A percentile compares a stretch with the other conserved stretches of the same genome.
These are phyloP conservation scores for Drosophila ogumai DNA, from an alignment of 1,140 invertebrate species.

Conservation along the genomic window DNA sequence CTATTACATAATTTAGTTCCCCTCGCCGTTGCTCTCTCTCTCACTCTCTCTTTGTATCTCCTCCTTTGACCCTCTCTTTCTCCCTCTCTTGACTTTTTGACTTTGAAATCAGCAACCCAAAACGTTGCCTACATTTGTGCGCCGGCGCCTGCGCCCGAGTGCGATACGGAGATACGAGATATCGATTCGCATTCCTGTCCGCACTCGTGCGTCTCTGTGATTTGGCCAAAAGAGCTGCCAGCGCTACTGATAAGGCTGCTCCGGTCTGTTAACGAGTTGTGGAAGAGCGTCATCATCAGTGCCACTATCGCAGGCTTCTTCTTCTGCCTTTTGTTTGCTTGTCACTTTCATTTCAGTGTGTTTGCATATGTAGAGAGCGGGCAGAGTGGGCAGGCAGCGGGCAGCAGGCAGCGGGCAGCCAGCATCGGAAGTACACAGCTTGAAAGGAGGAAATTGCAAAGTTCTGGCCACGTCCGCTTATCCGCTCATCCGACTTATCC, in stretches of 20 bases:
- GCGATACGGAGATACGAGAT: conserved; percentile 23
- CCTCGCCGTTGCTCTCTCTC: conserved; percentile 2
- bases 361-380: conserved; percentile 33
- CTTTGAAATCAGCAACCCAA: conserved; percentile 69
- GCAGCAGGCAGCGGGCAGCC: conserved; percentile 1
- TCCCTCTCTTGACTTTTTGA: conserved; percentile 76
- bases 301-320: conserved; percentile 10
- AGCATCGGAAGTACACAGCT: conserved; percentile 65
- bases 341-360: conserved; percentile 58
- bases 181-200: conserved; percentile 44
- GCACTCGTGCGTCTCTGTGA: conserved; percentile 15
- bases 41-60: conserved; percentile 2
- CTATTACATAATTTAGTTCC: conserved; percentile 72
- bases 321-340: conserved; percentile 54
- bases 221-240: conserved; percentile 20
- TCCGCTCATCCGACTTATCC: conserved; percentile 4
- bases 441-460: conserved; percentile 74
- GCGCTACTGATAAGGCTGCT: conserved; percentile 39
- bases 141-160: conserved; percentile 62
- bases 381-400: conserved; percentile 43
- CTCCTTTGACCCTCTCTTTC: conserved; percentile 21
- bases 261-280: conserved; percentile 55
- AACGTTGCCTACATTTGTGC: conserved; percentile 67
- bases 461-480: conserved; percentile 64
- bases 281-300: conserved; percentile 29